Conservation (phyloP, 2,113 vertebrate genomes). For the Mesocricetus auratus region DNA sequence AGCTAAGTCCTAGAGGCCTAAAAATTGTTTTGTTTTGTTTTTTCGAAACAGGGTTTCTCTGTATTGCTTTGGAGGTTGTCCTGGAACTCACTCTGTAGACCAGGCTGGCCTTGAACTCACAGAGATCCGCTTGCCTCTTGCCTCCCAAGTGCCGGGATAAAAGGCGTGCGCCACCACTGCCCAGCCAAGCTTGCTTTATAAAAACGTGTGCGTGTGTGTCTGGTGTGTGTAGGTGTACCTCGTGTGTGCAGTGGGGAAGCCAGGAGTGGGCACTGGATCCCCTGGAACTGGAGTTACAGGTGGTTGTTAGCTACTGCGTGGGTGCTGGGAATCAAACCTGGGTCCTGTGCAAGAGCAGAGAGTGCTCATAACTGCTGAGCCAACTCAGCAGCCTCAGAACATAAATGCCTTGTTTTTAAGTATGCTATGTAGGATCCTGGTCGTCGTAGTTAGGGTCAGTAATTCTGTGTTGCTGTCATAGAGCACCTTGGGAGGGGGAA, state of each 20-base stretch:
- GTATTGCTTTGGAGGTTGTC: too few species aligned
- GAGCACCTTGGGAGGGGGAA: background rate
- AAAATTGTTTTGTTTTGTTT: too few species aligned
- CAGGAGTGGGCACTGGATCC: background rate
- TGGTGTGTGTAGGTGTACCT: background rate
- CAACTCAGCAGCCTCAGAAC: background rate
- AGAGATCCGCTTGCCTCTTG: too few species aligned
- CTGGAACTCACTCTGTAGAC: too few species aligned
- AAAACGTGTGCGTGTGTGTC: background rate
- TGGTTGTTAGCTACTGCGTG: background rate
- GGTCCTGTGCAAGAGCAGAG: background rate
- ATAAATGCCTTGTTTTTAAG: background rate
- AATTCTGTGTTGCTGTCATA: background rate
- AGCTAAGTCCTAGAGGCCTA: background rate
- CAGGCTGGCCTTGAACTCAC: too few species aligned
- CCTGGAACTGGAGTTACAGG: background rate
- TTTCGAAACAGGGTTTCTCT: too few species aligned
- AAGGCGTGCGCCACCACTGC: too few species aligned
- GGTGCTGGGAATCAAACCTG: background rate
- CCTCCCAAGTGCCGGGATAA: too few species aligned
- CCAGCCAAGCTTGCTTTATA: too few species aligned
- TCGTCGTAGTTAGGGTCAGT: background rate
- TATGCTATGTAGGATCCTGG: background rate
- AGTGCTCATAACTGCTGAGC: background rate
- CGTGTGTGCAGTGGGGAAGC: background rate